Conservation (phyloP, 2,888 invertebrate species). For the Plagodis dolabraria region DNA sequence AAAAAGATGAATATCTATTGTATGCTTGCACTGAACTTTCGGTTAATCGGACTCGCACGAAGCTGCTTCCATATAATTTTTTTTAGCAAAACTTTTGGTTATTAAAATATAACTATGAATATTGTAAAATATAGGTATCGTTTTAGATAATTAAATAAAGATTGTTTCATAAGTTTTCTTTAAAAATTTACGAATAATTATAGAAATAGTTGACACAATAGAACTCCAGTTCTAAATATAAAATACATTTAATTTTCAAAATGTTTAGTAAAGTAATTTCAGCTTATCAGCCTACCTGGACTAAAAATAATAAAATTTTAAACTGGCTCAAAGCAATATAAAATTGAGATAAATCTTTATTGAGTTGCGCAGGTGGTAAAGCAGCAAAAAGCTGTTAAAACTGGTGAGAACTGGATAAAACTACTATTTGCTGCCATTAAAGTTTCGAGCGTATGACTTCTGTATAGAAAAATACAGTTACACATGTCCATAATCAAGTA, state of each 20-base stretch:
- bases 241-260: background rate
- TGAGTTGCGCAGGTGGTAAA: conserved; percentile 32
- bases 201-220: too few relatives aligned
- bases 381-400: conserved; percentile 42
- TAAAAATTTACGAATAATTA: too few relatives aligned
- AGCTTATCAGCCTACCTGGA: background rate
- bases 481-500: conserved; percentile 8
- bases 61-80: too few relatives aligned
- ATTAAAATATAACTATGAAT: too few relatives aligned
- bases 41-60: too few relatives aligned
- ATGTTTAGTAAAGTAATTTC: background rate
- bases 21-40: too few relatives aligned
- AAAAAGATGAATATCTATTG: too few relatives aligned
- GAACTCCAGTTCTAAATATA: too few relatives aligned
- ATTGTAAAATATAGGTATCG: too few relatives aligned
- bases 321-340: conserved; percentile 13
- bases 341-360: conserved; percentile 29
- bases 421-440: conserved; percentile 32
- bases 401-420: conserved; percentile 36
- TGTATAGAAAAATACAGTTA: conserved; percentile 13
- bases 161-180: too few relatives aligned
- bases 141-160: too few relatives aligned
- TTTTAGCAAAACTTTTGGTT: too few relatives aligned
- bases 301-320: conserved; percentile 22
- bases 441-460: conserved; percentile 12